Evolutionary conservation across 2,888 invertebrate species (phyloP), one percentile per base, ranked within the genome.

Genomic region (Drosophila acutilabella): DNA sequence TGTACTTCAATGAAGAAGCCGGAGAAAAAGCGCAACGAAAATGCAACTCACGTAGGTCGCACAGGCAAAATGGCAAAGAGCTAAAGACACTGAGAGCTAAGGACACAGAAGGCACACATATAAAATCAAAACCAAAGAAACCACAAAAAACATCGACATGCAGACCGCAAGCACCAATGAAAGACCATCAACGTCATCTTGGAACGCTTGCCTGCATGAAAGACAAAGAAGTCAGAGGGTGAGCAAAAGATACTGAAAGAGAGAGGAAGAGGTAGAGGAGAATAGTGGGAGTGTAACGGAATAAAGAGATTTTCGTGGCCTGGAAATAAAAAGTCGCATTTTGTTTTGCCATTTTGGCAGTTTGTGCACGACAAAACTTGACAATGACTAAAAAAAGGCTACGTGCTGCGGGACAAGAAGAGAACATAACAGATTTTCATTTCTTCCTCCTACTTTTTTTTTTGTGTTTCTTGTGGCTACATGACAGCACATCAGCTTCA

Each of bases 181-280:
- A 85, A 80, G 77, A 50, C 77, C 83, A 80, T 85, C 80, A 85
- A 77, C 72, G 83, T 77, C 83, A 84, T 78, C 75, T 84, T 81
- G 58, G 71, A 18, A 41, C 44, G 48, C 18, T 58, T 47, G 53
- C 53, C 51, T 66, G 73, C 73, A 62, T 41, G 40, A 36, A 16
- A 41, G 48, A 64, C 42, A 38, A 30, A 36, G 50, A 11, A n/a
- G 2, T 16, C 8, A 33, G 33, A 44, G 33, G 16, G 23, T 7
- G 20, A 20, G n/a, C 4, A 18, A 33, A 3, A 11, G 10, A 14
- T 6, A 1, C 10, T 13, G 42, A 18, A 18, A 11, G 10, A 14
- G 11, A 1, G 14, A 18, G 44, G 6, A 30, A 10, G 10, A n/a
- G 42, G 10, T 5, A 42, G 20, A 30, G 18, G 1, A 4, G 20